Evolutionary conservation across 2,113 vertebrate genomes (phyloP).

Genomic region (Oryzias woworae): DNA sequence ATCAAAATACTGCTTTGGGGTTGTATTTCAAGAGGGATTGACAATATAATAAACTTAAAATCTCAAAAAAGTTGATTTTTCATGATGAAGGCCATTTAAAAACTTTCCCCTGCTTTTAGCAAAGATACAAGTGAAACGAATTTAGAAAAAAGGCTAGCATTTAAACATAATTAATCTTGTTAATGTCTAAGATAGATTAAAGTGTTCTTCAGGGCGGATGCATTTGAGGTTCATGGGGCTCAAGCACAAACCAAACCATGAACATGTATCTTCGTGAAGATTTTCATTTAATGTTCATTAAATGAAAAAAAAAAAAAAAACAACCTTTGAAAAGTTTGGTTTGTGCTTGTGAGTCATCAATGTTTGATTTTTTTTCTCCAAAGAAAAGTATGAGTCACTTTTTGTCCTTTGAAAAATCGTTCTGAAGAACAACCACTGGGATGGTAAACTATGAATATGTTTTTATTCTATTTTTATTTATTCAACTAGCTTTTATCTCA

Average conservation of each 20-base stretch:
- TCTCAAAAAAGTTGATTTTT: too few relatives aligned
- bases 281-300: neutral
- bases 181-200: too few relatives aligned
- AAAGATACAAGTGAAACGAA: too few relatives aligned
- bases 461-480: slow-evolving; percentile 45
- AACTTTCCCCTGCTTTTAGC: too few relatives aligned
- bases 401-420: slow-evolving; percentile 36
- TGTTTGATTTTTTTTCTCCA: slow-evolving; percentile 9
- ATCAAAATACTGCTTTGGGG: too few relatives aligned
- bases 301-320: neutral
- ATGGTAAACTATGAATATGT: slow-evolving; percentile 55
- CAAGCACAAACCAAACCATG: neutral
- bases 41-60: too few relatives aligned
- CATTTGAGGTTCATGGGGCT: too few relatives aligned
- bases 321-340: neutral
- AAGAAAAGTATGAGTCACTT: slow-evolving; percentile 25
- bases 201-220: too few relatives aligned
- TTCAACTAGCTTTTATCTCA: slow-evolving; percentile 68
- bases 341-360: neutral
- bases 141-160: too few relatives aligned
- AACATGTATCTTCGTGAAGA: neutral
- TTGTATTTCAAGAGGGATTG: too few relatives aligned
- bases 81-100: too few relatives aligned
- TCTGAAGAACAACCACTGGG: slow-evolving; percentile 15
- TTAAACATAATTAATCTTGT: too few relatives aligned